Conservation (phyloP, 2,888 invertebrate genomes). For the Amblyjoppa proteus region DNA sequence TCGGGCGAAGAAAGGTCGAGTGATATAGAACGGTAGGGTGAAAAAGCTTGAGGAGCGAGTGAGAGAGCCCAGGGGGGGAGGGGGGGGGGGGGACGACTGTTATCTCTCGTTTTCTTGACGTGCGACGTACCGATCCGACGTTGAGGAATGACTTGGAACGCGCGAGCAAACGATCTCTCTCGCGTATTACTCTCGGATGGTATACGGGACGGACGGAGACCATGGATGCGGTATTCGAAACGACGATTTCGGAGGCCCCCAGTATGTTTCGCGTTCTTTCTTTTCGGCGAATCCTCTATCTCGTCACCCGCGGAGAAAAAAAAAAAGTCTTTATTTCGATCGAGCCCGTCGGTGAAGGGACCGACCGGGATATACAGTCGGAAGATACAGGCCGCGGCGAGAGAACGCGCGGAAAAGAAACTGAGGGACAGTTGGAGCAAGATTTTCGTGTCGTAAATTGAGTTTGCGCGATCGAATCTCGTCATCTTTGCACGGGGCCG, state of each 20-base stretch:
- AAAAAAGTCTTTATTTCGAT: conserved; percentile 58
- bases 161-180: conserved; percentile 58
- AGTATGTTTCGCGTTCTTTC: conserved; percentile 39
- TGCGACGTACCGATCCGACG: conserved; percentile 76
- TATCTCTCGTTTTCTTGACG: conserved; percentile 73
- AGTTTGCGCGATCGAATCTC: conserved; percentile 36
- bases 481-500: conserved; percentile 3
- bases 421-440: background rate
- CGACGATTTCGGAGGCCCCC: conserved; percentile 58
- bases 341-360: conserved; percentile 12
- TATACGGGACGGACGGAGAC: conserved; percentile 36
- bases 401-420: conserved; percentile 9
- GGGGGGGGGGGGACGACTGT: conserved; percentile 37
- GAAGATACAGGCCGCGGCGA: background rate
- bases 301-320: conserved; percentile 24
- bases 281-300: conserved; percentile 36
- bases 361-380: background rate
- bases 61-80: background rate
- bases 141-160: conserved; percentile 76
- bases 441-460: conserved; percentile 42
- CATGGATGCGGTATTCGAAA: conserved; percentile 62
- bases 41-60: conserved; percentile 35
- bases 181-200: conserved; percentile 43
- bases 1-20: conserved; percentile 64
- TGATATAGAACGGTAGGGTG: conserved; percentile 55